phyloP scores from a whole-genome alignment of 2,113 vertebrate genomes.

The Pseudopipra pipra region DNA sequence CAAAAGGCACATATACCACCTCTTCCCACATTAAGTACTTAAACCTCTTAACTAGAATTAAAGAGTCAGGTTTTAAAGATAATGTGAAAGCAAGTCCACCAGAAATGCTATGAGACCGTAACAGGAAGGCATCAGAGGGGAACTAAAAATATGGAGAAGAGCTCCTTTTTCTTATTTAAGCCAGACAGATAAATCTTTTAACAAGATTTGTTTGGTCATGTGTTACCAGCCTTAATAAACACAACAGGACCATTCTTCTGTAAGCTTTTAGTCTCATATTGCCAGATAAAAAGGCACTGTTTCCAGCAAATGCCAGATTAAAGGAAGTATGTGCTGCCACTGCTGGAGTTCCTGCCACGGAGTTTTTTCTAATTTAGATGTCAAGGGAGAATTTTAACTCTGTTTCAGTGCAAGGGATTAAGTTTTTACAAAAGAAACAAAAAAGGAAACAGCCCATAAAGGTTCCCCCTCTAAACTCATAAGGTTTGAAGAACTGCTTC shows the following conservation, averaged over 20 bases:
- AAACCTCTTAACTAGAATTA: constrained; percentile 54
- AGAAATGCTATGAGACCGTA: neutral
- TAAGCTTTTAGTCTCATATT: constrained; percentile 35
- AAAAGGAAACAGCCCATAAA: neutral
- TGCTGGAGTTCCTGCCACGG: neutral
- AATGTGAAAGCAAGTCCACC: constrained; percentile 32
- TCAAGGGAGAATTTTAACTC: neutral
- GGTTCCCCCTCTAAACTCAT: neutral
- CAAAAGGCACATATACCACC: neutral
- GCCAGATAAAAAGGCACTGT: constrained; percentile 63
- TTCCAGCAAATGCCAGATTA: constrained; percentile 53
- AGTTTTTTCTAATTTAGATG: constrained; percentile 2
- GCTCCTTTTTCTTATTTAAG: constrained; percentile 22
- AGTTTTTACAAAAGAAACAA: neutral
- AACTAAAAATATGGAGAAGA: neutral
- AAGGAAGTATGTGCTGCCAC: constrained; percentile 9
- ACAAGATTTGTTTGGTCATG: constrained; percentile 64
- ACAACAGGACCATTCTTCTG: constrained; percentile 60
- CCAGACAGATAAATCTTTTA: constrained; percentile 62
- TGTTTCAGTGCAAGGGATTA: neutral
- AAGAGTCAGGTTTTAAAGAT: constrained; percentile 55
- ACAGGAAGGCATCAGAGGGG: neutral
- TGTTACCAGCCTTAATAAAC: constrained; percentile 52
- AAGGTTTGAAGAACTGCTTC: neutral
- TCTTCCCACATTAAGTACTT: constrained; percentile 33